phyloP scores from a whole-genome alignment of 2,113 vertebrate genomes.

The Rhodinocichla rosea region DNA sequence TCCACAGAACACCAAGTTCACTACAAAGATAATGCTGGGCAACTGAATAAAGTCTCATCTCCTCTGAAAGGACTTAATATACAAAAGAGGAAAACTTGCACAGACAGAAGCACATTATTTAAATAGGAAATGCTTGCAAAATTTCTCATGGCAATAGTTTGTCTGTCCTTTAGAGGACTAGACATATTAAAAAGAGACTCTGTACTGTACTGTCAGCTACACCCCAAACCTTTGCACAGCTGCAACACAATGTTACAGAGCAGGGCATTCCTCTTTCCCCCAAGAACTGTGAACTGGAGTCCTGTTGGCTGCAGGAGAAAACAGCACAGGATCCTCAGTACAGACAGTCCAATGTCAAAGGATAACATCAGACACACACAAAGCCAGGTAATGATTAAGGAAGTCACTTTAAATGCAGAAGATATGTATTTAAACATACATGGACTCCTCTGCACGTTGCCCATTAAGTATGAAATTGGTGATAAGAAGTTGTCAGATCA shows the following conservation, averaged over 20 bases:
- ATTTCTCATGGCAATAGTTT: not conserved
- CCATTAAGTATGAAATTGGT: not conserved
- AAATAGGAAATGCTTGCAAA: not conserved
- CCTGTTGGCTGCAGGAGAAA: not conserved
- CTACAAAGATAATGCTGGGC: not conserved
- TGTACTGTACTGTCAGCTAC: not conserved
- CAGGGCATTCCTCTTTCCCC: not conserved
- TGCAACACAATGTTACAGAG: not conserved
- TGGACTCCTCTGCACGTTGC: not conserved
- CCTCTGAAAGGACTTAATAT: not conserved
- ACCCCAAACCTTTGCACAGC: not conserved
- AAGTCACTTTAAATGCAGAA: not conserved
- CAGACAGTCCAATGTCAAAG: not conserved
- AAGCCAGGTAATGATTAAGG: not conserved
- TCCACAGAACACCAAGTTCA: not conserved
- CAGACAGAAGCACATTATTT: not conserved
- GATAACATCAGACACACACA: not conserved
- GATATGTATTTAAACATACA: not conserved
- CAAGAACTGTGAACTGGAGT: not conserved
- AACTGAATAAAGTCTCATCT: not conserved
- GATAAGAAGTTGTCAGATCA: not conserved
- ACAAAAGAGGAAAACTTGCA: not conserved
- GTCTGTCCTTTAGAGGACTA: not conserved
- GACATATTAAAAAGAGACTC: not conserved
- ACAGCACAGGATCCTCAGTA: not conserved